Conservation (phyloP, 2,888 invertebrate genomes). For the Ophonus ardosiacus region DNA sequence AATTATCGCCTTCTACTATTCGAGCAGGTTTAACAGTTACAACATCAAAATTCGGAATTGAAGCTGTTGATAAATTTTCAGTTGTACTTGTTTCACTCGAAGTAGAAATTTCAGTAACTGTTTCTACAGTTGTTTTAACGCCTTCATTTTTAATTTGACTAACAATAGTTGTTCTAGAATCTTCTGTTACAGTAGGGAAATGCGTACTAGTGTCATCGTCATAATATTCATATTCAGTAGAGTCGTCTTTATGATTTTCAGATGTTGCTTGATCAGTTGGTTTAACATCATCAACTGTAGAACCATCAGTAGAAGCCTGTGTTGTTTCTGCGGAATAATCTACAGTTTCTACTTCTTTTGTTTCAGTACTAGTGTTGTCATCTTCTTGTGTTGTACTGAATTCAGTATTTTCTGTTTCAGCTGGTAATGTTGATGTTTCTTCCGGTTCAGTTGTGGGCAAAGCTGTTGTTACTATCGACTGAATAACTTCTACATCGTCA, state of each 20-base stretch:
- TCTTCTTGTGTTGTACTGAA: slow-evolving; percentile 65
- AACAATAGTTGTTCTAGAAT: slow-evolving; percentile 36
- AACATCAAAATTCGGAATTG: slow-evolving; percentile 76
- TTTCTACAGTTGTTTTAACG: slow-evolving; percentile 63
- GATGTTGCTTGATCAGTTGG: slow-evolving; percentile 30
- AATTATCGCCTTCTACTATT: slow-evolving; percentile 79
- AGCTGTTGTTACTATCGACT: slow-evolving; percentile 70
- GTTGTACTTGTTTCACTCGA: slow-evolving; percentile 47
- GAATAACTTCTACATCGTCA: slow-evolving; percentile 79
- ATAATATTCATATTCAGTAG: slow-evolving; percentile 69
- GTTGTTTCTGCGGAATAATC: slow-evolving; percentile 45
- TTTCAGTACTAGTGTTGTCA: slow-evolving; percentile 65
- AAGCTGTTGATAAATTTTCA: slow-evolving; percentile 35
- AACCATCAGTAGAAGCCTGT: slow-evolving; percentile 13
- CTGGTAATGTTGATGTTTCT: slow-evolving; percentile 60
- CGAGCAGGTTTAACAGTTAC: slow-evolving; percentile 79
- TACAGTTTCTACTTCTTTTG: slow-evolving; percentile 51
- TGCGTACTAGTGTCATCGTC: slow-evolving; percentile 65
- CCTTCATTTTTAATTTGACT: slow-evolving; percentile 60
- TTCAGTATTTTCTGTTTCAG: slow-evolving; percentile 55
- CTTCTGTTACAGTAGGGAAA: slow-evolving; percentile 65
- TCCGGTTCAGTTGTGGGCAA: slow-evolving; percentile 46
- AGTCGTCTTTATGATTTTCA: slow-evolving; percentile 66
- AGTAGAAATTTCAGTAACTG: slow-evolving; percentile 64
- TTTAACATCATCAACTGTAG: slow-evolving; percentile 18